phyloP scores from a whole-genome alignment of 2,797 vertebrate species.

The Florisuga fusca region DNA sequence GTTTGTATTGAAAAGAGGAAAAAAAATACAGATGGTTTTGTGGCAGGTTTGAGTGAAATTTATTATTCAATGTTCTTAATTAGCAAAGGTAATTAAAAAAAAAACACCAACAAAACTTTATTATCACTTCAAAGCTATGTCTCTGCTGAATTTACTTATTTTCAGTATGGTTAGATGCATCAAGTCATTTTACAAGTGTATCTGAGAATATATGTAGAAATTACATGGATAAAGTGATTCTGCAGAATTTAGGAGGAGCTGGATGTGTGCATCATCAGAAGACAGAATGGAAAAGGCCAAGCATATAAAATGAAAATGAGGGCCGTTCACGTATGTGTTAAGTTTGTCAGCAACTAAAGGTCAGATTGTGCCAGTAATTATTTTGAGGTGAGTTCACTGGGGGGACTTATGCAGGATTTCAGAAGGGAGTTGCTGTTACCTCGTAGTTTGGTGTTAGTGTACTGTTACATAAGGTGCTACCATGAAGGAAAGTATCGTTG shows the following conservation, averaged over 20 bases:
- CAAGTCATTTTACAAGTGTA: background rate
- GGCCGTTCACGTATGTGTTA: background rate
- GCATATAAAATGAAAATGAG: background rate
- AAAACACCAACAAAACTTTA: too few species aligned
- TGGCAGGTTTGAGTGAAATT: background rate
- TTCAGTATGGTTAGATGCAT: background rate
- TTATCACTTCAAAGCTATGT: background rate
- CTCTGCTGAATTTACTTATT: background rate
- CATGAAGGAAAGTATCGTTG: background rate
- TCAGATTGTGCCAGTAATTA: background rate
- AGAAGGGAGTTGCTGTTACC: background rate
- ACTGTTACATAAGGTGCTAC: accelerated
- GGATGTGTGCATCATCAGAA: background rate
- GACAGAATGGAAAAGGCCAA: background rate
- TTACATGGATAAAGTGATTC: background rate
- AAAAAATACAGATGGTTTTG: background rate
- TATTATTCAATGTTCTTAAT: background rate
- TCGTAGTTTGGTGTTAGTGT: background rate
- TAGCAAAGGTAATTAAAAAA: background rate
- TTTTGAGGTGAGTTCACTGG: background rate
- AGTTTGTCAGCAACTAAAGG: background rate
- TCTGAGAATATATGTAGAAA: background rate
- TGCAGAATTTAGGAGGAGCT: background rate
- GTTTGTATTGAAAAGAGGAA: background rate
- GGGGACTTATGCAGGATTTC: background rate